Conservation (phyloP, 2,797 vertebrate genomes). For the Tapirus indicus region DNA sequence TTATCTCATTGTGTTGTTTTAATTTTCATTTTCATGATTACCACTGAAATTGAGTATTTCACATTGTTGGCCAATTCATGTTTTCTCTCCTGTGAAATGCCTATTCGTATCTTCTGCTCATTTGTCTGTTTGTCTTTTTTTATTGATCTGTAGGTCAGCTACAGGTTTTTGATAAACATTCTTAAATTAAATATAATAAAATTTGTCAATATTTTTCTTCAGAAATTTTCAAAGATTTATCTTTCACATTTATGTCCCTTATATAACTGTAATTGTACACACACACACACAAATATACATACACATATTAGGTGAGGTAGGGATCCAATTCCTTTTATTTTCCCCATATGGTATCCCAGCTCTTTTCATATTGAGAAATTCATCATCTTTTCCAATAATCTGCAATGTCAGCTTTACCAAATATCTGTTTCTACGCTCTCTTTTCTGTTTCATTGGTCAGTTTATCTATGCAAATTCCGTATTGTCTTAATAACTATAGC, state of each 20-base stretch:
- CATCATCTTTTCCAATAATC: neutral
- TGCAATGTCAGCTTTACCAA: neutral
- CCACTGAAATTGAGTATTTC: neutral
- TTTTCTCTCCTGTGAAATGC: neutral
- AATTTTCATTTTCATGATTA: neutral
- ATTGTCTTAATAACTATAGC: neutral
- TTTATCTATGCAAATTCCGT: neutral
- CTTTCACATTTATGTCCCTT: neutral
- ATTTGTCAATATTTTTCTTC: neutral
- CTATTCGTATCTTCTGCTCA: neutral
- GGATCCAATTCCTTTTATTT: neutral
- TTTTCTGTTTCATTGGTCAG: neutral
- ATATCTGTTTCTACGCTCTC: neutral
- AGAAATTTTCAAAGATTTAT: neutral
- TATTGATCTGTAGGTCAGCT: neutral
- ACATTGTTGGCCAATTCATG: neutral
- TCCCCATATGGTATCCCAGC: neutral
- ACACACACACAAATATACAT: neutral
- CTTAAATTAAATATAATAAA: neutral
- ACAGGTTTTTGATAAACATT: slow-evolving; percentile 12
- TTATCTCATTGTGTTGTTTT: neutral
- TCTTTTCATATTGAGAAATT: neutral
- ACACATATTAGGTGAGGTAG: neutral
- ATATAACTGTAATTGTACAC: neutral
- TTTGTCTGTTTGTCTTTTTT: neutral